Conservation (phyloP, 2,113 vertebrate species). For the Catagonus wagneri region DNA sequence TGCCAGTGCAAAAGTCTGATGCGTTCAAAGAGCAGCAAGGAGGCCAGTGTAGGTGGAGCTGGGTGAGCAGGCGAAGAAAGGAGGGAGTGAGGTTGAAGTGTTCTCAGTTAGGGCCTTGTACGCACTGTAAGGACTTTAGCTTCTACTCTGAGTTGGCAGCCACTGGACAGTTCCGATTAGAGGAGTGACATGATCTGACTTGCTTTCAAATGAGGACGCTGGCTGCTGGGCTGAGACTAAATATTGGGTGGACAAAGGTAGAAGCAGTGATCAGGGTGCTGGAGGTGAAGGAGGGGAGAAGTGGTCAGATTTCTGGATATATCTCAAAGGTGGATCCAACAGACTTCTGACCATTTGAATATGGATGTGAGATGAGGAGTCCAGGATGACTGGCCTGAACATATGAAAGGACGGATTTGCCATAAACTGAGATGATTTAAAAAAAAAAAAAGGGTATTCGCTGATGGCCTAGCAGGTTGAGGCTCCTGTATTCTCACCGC, state of each 20-base stretch:
- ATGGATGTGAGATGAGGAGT: neutral
- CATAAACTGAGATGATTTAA: neutral
- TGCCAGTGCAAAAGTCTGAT: neutral
- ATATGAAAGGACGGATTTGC: neutral
- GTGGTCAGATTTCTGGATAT: neutral
- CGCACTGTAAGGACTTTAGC: neutral
- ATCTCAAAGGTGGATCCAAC: neutral
- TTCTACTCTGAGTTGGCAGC: neutral
- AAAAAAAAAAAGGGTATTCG: neutral
- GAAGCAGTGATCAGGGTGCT: neutral
- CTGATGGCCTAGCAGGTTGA: too few relatives aligned
- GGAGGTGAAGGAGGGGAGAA: neutral
- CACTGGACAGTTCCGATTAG: neutral
- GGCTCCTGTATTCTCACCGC: too few relatives aligned
- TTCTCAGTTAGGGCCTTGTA: neutral
- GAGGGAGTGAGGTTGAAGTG: neutral
- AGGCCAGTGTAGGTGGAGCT: neutral
- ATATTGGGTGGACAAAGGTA: neutral
- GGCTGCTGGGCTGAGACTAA: neutral
- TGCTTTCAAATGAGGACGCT: neutral
- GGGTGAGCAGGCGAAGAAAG: neutral
- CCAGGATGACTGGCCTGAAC: neutral
- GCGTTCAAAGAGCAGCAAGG: neutral
- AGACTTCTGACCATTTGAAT: slow-evolving; percentile 8
- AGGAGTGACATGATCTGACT: neutral